Evolutionary conservation across 2,888 invertebrate species (phyloP).

Genomic region (Sinotaia quadrata): DNA sequence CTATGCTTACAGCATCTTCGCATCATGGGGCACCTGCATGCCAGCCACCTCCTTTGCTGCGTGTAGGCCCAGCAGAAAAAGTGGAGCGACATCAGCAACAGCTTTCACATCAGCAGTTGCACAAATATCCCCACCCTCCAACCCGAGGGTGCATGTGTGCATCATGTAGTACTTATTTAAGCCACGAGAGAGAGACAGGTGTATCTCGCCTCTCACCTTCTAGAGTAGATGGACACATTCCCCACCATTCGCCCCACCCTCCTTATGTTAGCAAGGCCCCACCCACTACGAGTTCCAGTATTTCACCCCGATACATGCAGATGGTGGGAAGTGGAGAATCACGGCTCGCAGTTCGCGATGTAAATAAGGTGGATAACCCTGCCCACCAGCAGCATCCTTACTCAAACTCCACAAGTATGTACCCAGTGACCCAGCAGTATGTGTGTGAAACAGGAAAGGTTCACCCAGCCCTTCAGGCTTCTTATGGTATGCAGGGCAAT

Average conservation of each 20-base stretch:
- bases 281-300: not conserved
- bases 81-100: not conserved
- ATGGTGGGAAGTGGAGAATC: not conserved
- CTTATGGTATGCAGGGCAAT: constrained; percentile 21
- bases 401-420: not conserved
- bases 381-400: constrained; percentile 1
- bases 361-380: not conserved
- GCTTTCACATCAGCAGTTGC: not conserved
- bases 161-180: constrained; percentile 2
- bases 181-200: constrained; percentile 3
- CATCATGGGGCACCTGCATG: not conserved
- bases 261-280: not conserved
- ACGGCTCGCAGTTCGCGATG: not conserved
- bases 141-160: constrained; percentile 14
- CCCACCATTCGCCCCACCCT: constrained; percentile 11
- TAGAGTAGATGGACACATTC: not conserved
- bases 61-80: constrained; percentile 10
- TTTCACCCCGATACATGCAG: not conserved
- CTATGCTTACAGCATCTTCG: no score
- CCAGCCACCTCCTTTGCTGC: constrained; percentile 26
- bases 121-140: constrained; percentile 2
- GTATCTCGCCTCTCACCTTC: not conserved
- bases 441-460: not conserved
- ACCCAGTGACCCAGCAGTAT: not conserved
- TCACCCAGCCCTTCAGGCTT: not conserved